Conservation (phyloP, 2,888 invertebrate genomes). For the Agrochola litura region DNA sequence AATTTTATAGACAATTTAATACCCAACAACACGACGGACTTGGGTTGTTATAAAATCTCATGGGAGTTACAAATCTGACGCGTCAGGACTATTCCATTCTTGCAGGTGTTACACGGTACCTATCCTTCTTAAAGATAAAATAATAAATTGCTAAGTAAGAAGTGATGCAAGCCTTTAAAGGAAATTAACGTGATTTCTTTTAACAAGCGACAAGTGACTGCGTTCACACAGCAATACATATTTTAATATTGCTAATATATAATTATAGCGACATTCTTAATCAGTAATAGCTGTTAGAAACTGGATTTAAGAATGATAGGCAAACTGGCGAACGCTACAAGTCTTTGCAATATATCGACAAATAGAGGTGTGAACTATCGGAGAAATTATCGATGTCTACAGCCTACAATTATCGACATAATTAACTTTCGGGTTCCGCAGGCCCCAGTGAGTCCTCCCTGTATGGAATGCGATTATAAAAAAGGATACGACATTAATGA, state of each 20-base stretch:
- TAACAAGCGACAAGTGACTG: slow-evolving; percentile 56
- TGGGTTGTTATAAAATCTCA: slow-evolving; percentile 47
- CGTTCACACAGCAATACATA: slow-evolving; percentile 44
- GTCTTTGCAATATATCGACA: slow-evolving; percentile 56
- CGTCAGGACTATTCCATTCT: slow-evolving; percentile 66
- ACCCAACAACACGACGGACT: slow-evolving; percentile 48
- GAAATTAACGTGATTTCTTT: slow-evolving; percentile 62
- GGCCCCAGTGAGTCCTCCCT: slow-evolving; percentile 67
- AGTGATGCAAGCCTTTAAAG: slow-evolving; percentile 73
- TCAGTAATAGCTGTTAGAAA: slow-evolving; percentile 47
- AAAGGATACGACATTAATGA: slow-evolving; percentile 64
- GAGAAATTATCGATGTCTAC: slow-evolving; percentile 56
- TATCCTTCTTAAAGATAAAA: slow-evolving; percentile 72
- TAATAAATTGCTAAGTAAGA: slow-evolving; percentile 69
- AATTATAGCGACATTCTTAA: slow-evolving; percentile 46
- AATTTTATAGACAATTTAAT: slow-evolving; percentile 52
- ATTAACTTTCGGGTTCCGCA: slow-evolving; percentile 63
- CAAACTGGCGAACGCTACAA: slow-evolving; percentile 48
- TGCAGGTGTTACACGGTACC: slow-evolving; percentile 67
- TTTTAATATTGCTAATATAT: slow-evolving; percentile 35
- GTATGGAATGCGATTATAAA: slow-evolving; percentile 80
- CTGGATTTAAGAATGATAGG: slow-evolving; percentile 36
- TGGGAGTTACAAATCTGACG: slow-evolving; percentile 52
- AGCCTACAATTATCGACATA: slow-evolving; percentile 53
- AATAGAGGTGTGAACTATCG: slow-evolving; percentile 51